Conservation (phyloP, 92 coral and sea anemone species). For the Epizoanthus fatuus region DNA sequence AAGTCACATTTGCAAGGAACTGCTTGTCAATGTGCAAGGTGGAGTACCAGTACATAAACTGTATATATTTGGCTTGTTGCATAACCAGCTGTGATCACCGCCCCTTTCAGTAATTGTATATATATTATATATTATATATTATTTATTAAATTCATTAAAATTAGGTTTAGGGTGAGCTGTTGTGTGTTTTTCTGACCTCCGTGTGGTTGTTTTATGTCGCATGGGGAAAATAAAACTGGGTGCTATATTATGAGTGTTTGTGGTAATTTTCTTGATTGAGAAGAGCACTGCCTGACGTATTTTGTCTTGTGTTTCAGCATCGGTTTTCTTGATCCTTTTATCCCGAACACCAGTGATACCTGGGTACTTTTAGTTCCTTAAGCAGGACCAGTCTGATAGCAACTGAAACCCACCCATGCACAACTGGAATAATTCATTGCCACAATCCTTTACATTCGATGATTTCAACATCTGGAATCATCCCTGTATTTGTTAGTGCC, state of each 20-base stretch:
- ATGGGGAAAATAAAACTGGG: slow-evolving; percentile 46
- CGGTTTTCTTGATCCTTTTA: too few species aligned
- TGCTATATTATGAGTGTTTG: slow-evolving; percentile 30
- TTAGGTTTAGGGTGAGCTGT: slow-evolving; percentile 17
- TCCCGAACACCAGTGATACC: too few species aligned
- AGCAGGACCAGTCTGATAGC: too few species aligned
- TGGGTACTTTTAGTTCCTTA: too few species aligned
- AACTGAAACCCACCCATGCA: too few species aligned
- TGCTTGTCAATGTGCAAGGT: too few species aligned
- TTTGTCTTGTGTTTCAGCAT: not conserved
- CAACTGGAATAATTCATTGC: too few species aligned
- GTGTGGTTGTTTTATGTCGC: slow-evolving; percentile 33
- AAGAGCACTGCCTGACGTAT: not conserved
- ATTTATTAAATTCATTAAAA: slow-evolving; percentile 18
- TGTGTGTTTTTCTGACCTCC: slow-evolving; percentile 48
- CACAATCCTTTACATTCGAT: too few species aligned
- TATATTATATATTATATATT: not conserved
- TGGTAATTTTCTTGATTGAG: slow-evolving; percentile 19
- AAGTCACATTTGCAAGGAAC: too few species aligned
- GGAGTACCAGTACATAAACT: not conserved
- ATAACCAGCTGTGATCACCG: not conserved
- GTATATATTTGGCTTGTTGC: not conserved
- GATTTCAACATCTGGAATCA: too few species aligned
- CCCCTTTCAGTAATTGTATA: not conserved
- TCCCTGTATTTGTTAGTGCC: too few species aligned